A percentile compares a stretch with the other conserved stretches of the same genome.
These are phyloP conservation scores for Drosophila eugracilis DNA, from an alignment of 1,140 invertebrate genomes.

Conservation along the genomic window DNA sequence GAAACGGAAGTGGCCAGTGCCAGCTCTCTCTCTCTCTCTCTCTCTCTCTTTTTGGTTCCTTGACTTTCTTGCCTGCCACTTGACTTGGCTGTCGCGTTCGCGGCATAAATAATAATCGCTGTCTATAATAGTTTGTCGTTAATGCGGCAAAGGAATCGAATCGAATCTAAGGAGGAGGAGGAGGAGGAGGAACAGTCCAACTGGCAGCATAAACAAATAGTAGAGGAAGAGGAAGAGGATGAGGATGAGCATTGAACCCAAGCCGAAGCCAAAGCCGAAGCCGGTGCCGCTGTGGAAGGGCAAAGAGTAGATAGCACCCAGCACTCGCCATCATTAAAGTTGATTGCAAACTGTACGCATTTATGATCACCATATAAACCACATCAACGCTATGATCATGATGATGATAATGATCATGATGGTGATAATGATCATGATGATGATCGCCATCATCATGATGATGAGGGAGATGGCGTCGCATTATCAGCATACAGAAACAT, in stretches of 20 bases:
- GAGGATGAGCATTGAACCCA: constrained; percentile 62
- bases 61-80: constrained; percentile 9
- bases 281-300: constrained; percentile 2
- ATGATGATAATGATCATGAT: background rate
- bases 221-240: background rate
- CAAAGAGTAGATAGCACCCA: no score
- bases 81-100: constrained; percentile 42
- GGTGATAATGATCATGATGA: constrained; percentile 6
- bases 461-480: constrained; percentile 49
- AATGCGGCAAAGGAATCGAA: constrained; percentile 45
- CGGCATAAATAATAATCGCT: constrained; percentile 75
- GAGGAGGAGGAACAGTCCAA: no score
- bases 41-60: background rate
- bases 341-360: constrained; percentile 80
- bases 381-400: constrained; percentile 19
- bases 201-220: no score
- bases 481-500: constrained; percentile 62
- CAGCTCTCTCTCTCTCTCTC: background rate
- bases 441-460: constrained; percentile 15
- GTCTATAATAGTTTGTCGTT: constrained; percentile 66
- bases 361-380: constrained; percentile 34
- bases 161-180: background rate
- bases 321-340: constrained; percentile 71
- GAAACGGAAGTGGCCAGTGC: constrained; percentile 10
- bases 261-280: no score